A percentile compares a stretch with the other conserved stretches of the same genome.
phyloP scores from a whole-genome alignment of 2,888 invertebrate species.

The Sinohyriopsis cumingii region DNA sequence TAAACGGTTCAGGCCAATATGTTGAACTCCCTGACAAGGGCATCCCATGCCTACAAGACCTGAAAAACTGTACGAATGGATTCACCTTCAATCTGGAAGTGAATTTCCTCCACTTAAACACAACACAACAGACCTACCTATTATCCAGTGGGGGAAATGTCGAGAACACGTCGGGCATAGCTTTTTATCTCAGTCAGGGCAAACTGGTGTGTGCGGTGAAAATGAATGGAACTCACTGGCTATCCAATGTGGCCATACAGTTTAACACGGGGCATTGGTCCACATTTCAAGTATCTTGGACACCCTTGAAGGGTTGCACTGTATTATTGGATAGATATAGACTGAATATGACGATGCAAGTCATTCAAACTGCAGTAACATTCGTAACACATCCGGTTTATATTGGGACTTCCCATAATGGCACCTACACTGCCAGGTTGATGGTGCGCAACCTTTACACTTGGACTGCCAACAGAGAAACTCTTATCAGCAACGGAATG shows the following conservation, averaged over 20 bases:
- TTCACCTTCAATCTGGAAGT: conserved; percentile 49
- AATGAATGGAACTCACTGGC: conserved; percentile 33
- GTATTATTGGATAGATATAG: conserved; percentile 34
- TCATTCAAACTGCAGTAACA: conserved; percentile 27
- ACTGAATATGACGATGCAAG: conserved; percentile 19
- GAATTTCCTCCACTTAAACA: conserved; percentile 33
- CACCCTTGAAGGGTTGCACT: conserved; percentile 23
- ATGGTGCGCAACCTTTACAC: conserved; percentile 42
- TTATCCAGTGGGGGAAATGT: conserved; percentile 53
- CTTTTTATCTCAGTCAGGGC: conserved; percentile 39
- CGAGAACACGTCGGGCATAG: conserved; percentile 36
- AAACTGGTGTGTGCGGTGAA: conserved; percentile 46
- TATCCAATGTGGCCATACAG: conserved; percentile 22
- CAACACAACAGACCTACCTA: conserved; percentile 43
- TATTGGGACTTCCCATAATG: conserved; percentile 40
- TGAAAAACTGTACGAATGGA: conserved; percentile 42
- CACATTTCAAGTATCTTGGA: conserved; percentile 41
- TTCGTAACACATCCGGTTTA: conserved; percentile 28
- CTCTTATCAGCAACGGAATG: conserved; percentile 29
- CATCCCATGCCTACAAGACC: conserved; percentile 46
- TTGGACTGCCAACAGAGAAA: conserved; percentile 42
- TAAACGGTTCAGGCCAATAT: conserved; percentile 42
- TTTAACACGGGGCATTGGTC: conserved; percentile 32
- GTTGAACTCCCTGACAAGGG: conserved; percentile 45
- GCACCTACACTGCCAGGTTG: conserved; percentile 32